A percentile compares a stretch with the other conserved stretches of the same genome.
Conservation (phyloP, 1,140 invertebrate genomes). For the Pseudobourletiella spinata region DNA sequence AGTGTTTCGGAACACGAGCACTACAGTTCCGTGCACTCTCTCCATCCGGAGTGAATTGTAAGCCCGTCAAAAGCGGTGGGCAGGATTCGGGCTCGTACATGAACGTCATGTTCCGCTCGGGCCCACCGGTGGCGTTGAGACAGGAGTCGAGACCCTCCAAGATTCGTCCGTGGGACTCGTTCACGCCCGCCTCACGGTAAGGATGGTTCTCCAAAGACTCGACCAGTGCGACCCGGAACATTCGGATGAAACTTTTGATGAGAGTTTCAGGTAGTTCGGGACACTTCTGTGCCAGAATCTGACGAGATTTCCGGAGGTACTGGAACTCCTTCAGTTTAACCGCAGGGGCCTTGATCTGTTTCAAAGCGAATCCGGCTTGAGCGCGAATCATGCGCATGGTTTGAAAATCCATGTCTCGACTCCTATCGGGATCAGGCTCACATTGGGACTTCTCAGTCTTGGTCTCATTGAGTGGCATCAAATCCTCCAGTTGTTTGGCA, state of each 20-base stretch:
- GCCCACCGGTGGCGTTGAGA: neutral
- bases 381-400: constrained; percentile 18
- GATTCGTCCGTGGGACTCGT: neutral
- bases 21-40: neutral
- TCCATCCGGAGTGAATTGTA: neutral
- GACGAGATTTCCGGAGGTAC: constrained; percentile 11
- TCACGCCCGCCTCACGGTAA: neutral
- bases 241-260: constrained; percentile 15
- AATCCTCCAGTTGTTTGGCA: neutral
- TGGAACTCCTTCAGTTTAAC: constrained; percentile 8
- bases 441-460: neutral
- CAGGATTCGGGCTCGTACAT: neutral
- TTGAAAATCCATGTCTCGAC: constrained; percentile 15
- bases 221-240: constrained; percentile 18
- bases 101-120: neutral
- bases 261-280: constrained; percentile 6
- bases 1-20: constrained; percentile 3
- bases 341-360: neutral
- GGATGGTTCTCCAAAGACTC: constrained; percentile 17
- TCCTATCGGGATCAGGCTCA: neutral
- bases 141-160: neutral
- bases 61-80: neutral
- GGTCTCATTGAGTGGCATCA: neutral
- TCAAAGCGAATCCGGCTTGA: neutral
- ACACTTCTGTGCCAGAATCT: constrained; percentile 16